Percentiles rank a stretch among this genome's conserved stretches.
These are phyloP conservation scores for Calameuta idolon DNA, from an alignment of 2,888 invertebrate species.

Conservation along the genomic window DNA sequence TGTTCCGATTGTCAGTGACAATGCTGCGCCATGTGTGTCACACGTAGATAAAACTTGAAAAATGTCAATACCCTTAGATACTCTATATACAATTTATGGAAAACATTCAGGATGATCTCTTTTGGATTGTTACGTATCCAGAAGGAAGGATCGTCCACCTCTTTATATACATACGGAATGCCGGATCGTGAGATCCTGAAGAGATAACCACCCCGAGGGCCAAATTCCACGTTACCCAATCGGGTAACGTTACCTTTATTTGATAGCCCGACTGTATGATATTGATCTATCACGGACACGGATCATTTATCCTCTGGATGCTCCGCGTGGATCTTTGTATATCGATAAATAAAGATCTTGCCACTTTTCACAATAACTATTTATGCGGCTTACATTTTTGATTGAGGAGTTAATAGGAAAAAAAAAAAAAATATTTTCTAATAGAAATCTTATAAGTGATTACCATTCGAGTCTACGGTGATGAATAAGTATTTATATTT, in stretches of 20 bases:
- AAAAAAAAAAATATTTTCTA: not conserved
- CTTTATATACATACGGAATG: constrained; percentile 27
- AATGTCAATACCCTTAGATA: not conserved
- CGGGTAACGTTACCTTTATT: constrained; percentile 43
- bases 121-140: not conserved
- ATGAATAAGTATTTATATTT: not conserved
- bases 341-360: not conserved
- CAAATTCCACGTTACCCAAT: constrained; percentile 52
- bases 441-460: not conserved
- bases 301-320: constrained; percentile 31
- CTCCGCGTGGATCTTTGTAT: not conserved
- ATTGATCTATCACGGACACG: constrained; percentile 47
- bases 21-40: not conserved
- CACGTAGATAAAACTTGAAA: not conserved
- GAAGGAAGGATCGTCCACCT: not conserved
- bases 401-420: not conserved
- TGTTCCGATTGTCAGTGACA: not conserved
- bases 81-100: not conserved
- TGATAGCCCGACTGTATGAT: constrained; percentile 51
- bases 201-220: constrained; percentile 55
- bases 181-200: constrained; percentile 41
- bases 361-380: not conserved
- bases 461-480: not conserved
- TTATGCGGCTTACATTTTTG: not conserved
- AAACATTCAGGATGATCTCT: not conserved